Evolutionary conservation across 2,888 invertebrate genomes (phyloP).

Genomic region (Arenicola marina): DNA sequence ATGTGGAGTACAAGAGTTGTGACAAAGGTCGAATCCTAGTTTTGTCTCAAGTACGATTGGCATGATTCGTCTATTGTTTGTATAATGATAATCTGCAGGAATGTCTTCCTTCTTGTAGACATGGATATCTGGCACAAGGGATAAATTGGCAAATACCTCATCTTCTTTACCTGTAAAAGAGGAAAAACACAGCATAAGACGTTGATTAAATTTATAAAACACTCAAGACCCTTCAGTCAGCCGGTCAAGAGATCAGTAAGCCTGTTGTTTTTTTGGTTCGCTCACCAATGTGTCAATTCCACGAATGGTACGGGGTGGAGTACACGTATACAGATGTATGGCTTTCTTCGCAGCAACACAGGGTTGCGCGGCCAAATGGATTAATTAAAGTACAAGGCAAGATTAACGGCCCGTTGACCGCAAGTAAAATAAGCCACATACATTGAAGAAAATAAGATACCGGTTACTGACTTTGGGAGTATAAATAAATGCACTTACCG

Average conservation of each 20-base stretch:
- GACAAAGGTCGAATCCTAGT: conserved; percentile 15
- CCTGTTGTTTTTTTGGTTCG: too few relatives aligned
- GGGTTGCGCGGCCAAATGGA: neutral
- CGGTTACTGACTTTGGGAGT: too few relatives aligned
- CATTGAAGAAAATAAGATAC: too few relatives aligned
- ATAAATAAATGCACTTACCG: too few relatives aligned
- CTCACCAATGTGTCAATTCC: too few relatives aligned
- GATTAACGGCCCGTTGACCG: too few relatives aligned
- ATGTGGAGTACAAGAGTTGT: neutral
- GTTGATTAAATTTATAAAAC: too few relatives aligned
- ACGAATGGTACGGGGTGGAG: too few relatives aligned
- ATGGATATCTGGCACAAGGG: conserved; percentile 32
- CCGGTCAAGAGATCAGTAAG: too few relatives aligned
- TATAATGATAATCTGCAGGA: conserved; percentile 51
- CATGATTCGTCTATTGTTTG: conserved; percentile 47
- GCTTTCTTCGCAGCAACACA: neutral
- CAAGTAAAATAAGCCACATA: too few relatives aligned
- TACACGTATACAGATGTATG: conserved; percentile 6
- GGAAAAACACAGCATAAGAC: neutral
- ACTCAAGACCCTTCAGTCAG: too few relatives aligned
- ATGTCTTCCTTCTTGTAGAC: conserved; percentile 51
- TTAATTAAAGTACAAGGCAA: too few relatives aligned
- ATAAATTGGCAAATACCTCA: conserved; percentile 38
- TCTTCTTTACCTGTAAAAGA: conserved; percentile 7
- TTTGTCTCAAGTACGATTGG: conserved; percentile 47